A percentile compares a stretch with the other conserved stretches of the same genome.
phyloP scores from a whole-genome alignment of 92 coral and sea anemone genomes.

The Nematostella vectensis region DNA sequence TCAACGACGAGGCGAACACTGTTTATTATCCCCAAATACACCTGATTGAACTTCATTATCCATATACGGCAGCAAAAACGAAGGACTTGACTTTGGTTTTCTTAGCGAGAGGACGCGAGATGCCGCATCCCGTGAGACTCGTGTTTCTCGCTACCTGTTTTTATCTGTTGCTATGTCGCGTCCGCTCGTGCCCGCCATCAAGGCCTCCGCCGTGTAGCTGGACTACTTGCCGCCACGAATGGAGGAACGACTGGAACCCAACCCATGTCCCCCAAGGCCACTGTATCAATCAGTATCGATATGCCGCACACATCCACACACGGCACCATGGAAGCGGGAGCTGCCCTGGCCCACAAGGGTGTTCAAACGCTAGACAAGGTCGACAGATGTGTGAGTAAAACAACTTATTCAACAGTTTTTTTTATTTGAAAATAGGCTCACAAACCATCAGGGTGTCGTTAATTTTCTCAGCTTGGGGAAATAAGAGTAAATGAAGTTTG shows the following conservation, averaged over 20 bases:
- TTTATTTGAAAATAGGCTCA: too few relatives aligned
- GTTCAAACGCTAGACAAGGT: slow-evolving; percentile 31
- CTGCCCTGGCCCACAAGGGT: slow-evolving; percentile 52
- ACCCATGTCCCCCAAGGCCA: slow-evolving; percentile 44
- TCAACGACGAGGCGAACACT: too few relatives aligned
- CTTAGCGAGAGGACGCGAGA: too few relatives aligned
- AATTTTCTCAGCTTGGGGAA: background rate
- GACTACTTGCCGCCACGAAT: slow-evolving; percentile 65
- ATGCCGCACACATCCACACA: slow-evolving; percentile 31
- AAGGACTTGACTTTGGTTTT: too few relatives aligned
- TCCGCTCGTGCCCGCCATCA: slow-evolving; percentile 16
- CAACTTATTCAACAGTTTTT: background rate
- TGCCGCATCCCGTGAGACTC: too few relatives aligned
- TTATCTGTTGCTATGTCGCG: background rate
- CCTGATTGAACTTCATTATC: too few relatives aligned
- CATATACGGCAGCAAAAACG: too few relatives aligned
- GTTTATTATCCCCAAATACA: too few relatives aligned
- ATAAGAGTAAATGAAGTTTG: background rate
- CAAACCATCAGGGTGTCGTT: background rate
- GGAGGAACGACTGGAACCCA: slow-evolving; percentile 76
- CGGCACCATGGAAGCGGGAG: slow-evolving; percentile 51
- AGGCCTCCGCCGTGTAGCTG: slow-evolving; percentile 74
- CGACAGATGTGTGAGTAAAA: slow-evolving; percentile 62
- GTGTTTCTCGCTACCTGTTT: too few relatives aligned
- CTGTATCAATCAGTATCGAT: slow-evolving; percentile 51